phyloP scores from a whole-genome alignment of 2,113 vertebrate genomes.

The Myrmecobius fasciatus region DNA sequence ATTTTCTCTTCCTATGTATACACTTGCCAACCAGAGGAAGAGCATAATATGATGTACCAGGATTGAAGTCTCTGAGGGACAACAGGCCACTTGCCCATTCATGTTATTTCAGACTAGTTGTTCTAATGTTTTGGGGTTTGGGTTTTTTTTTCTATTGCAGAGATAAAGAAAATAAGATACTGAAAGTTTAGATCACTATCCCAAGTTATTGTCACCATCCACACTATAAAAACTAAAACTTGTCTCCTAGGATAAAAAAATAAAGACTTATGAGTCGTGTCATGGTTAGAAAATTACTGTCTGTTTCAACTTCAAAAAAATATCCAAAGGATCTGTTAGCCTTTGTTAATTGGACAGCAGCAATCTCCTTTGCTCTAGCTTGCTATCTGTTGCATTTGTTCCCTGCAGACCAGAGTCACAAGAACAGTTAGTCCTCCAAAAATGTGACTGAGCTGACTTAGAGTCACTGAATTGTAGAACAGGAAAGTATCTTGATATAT shows the following conservation, averaged over 20 bases:
- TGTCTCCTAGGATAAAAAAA: slow-evolving; percentile 49
- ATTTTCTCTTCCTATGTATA: neutral
- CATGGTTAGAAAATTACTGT: neutral
- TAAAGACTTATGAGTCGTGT: neutral
- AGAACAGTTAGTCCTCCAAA: neutral
- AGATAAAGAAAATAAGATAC: slow-evolving; percentile 26
- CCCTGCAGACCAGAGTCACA: neutral
- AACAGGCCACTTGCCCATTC: neutral
- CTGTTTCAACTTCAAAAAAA: neutral
- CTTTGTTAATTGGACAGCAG: neutral
- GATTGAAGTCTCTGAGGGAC: neutral
- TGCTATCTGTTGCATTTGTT: neutral
- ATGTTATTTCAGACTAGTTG: neutral
- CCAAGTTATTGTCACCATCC: neutral
- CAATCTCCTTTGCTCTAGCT: neutral
- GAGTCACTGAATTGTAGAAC: neutral
- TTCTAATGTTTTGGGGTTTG: neutral
- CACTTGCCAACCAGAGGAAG: neutral
- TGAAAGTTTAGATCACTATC: slow-evolving; percentile 27
- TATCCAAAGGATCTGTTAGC: neutral
- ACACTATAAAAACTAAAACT: slow-evolving; percentile 36
- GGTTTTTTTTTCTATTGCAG: neutral
- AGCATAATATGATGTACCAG: neutral
- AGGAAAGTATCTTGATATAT: neutral
- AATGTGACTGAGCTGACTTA: neutral